These are phyloP conservation scores for Pristionchus pacificus DNA, from an alignment of 1,140 invertebrate species.

Conservation along the genomic window DNA sequence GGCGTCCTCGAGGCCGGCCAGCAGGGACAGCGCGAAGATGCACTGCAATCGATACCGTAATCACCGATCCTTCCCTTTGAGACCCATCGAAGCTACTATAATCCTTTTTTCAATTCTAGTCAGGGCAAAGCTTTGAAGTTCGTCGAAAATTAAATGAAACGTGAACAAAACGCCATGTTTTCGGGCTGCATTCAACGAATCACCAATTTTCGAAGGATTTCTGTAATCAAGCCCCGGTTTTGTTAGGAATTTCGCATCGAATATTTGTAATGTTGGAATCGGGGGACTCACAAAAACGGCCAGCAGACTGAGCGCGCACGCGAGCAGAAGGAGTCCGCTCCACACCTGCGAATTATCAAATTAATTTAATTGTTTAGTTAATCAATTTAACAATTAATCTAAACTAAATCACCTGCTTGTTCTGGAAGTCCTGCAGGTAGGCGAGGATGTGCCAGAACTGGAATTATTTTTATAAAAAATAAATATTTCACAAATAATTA, in stretches of 20 bases:
- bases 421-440: slow-evolving; percentile 46
- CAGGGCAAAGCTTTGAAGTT: slow-evolving; percentile 3
- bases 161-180: slow-evolving; percentile 3
- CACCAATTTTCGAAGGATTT: no score
- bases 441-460: slow-evolving; percentile 52
- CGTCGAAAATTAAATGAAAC: slow-evolving; percentile 2
- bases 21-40: slow-evolving; percentile 38
- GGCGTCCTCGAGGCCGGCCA: slow-evolving; percentile 43
- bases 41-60: slow-evolving; percentile 45
- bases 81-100: no score
- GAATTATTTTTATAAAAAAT: no score
- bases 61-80: not conserved
- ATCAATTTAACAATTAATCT: no score
- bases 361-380: no score
- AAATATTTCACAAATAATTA: no score
- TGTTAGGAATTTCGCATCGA: no score
- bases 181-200: no score
- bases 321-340: slow-evolving; percentile 43
- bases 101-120: no score
- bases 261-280: not conserved
- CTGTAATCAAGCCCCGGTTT: no score
- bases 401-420: slow-evolving; percentile 33
- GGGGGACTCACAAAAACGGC: slow-evolving; percentile 51
- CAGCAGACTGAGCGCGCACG: slow-evolving; percentile 42
- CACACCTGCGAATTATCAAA: no score